Evolutionary conservation across 1,140 invertebrate genomes (phyloP), one percentile per base, ranked within the genome.

Genomic region (Acromyrmex heyeri): DNA sequence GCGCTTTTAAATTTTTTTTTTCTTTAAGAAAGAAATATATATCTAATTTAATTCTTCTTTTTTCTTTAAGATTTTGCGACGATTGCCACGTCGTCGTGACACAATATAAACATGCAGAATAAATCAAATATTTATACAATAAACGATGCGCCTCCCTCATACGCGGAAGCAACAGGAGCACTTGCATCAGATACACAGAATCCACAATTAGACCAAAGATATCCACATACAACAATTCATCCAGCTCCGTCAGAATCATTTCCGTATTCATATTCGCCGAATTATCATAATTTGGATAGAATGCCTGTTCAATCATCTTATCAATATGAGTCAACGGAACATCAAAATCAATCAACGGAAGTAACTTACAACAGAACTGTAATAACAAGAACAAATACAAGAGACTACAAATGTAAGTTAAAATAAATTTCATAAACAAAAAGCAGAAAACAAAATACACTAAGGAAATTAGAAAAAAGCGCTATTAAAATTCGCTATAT

Each of bases 101-200:
- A 1, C 14, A 62, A 67, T 34, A 12, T 44, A 18, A 77, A 44
- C 4, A 30, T 86, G 34, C 67, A 65, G 0, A 16, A 82, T 73
- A 65, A 50, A 59, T 18, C 67, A 57, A 6, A 65, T n/a, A 57
- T 83, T 55, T 24, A 44, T 55, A 57, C 50, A 14, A 83, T 86
- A 73, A 48, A 27, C 48, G 10, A 34, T n/a, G 57, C 86, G n/a
- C 86, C 86, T 34, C 86, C 86, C 0, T 83, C 78, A 16, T 87
- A 87, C 5, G 12, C 21, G 4, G 78, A 87, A 14, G 67, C 30
- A 24, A 62, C 53, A 21, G 53, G 7, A 34, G n/a, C 10, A 21
- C 44, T 48, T 44, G 21, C 21, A 48, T 1, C 34, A 18, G 3
- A n/a, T 0, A 38, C 16, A 8, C 27, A 83, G 1, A 27, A 44